Evolutionary conservation across 2,113 vertebrate genomes (phyloP).

Genomic region (Asarcornis scutulata): DNA sequence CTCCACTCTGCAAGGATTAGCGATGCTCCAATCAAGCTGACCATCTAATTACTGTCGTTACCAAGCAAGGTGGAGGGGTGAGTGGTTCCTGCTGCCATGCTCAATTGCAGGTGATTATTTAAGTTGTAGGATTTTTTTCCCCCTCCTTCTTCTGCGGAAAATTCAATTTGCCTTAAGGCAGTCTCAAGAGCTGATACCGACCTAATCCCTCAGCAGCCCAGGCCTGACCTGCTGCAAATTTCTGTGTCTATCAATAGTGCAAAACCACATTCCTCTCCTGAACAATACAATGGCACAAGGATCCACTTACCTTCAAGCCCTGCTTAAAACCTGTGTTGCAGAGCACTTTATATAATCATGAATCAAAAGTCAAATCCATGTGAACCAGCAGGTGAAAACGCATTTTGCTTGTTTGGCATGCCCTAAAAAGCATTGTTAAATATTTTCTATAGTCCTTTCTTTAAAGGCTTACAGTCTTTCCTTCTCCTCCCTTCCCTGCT

Average conservation of each 20-base stretch:
- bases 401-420: not conserved
- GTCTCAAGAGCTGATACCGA: not conserved
- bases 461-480: not conserved
- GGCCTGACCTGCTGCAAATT: constrained; percentile 37
- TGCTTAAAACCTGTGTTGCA: not conserved
- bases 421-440: not conserved
- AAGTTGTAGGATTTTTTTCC: not conserved
- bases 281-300: not conserved
- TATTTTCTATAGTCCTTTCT: not conserved
- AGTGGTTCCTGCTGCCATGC: not conserved
- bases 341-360: not conserved
- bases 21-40: not conserved
- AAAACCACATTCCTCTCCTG: constrained; percentile 32
- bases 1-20: not conserved
- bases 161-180: constrained; percentile 28
- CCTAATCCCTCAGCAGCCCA: constrained; percentile 35
- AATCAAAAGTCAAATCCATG: not conserved
- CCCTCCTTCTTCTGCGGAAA: not conserved
- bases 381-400: constrained; percentile 10
- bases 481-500: not conserved
- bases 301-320: constrained; percentile 15
- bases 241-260: not conserved
- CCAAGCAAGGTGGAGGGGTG: not conserved
- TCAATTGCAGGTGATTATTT: not conserved
- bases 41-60: not conserved